Evolutionary conservation across 1,140 invertebrate genomes (phyloP), one percentile per base, ranked within the genome.

Genomic region (Dysdera silvatica): DNA sequence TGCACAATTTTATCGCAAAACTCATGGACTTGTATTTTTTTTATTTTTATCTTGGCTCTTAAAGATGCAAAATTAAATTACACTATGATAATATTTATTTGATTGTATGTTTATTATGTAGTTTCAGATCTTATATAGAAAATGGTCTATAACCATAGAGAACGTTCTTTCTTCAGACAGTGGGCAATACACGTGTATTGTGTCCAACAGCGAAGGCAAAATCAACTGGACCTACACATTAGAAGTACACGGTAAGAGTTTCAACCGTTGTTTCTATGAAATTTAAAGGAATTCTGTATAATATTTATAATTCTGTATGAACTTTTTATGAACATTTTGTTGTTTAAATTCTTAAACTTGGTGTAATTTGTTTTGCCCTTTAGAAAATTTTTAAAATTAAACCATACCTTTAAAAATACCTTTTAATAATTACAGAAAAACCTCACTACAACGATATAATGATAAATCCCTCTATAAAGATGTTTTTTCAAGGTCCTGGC

Each of bases 131-230:
- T 29, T 35, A 31, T 56, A 54, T 20, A 28, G 32, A 12, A 60
- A 61, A n/a, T 65, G 43, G 24, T 52, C 37, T 0, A 32, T 67
- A 37, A 20, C 26, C 12, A 52, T 68, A 37, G 52, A 67, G 12
- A 63, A 65, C 20, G 8, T 69, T 7, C 37, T 40, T 16, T 20
- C 31, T 0, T 18, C 18, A 2, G 73, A 75, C 51, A 52, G 64
- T 10, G 73, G 71, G 2, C 69, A 70, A 43, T 74, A 74, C 48
- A 67, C 68, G 2, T 74, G 73, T 49, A 56, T 68, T 8, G 70
- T 68, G 2, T 26, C 53, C 12, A 74, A 74, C 49, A 47, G 58
- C 1, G 64, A 68, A n/a, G 73, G 71, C 14, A 33, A 48, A 4
- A 64, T 70, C 24, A 48, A 60, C 10, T 63, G 26, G 32, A 63